phyloP scores from a whole-genome alignment of 2,888 invertebrate species.

The Nomada fabriciana region DNA sequence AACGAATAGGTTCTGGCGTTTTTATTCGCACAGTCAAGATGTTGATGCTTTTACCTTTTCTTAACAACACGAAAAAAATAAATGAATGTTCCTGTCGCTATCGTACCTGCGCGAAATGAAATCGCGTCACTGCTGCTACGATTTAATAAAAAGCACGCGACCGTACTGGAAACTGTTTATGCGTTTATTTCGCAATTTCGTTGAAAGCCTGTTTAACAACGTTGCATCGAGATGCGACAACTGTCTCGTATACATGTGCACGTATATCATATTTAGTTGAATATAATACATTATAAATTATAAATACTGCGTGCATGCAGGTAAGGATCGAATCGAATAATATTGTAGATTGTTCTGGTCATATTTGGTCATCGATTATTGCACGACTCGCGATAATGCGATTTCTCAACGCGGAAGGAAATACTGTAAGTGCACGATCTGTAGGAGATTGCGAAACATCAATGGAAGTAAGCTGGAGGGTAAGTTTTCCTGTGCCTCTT shows the following conservation, averaged over 20 bases:
- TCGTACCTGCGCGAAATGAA: neutral
- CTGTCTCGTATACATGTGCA: neutral
- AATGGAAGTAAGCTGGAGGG: neutral
- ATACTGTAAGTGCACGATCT: slow-evolving; percentile 24
- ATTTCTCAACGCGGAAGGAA: neutral
- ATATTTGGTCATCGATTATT: slow-evolving; percentile 27
- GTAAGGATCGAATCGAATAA: slow-evolving; percentile 24
- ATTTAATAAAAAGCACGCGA: slow-evolving; percentile 11
- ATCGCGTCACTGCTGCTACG: neutral
- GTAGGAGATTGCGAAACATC: neutral
- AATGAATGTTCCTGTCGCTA: neutral
- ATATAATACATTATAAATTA: neutral
- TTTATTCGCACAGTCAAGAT: neutral
- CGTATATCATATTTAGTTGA: slow-evolving; percentile 8
- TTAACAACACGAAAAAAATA: neutral
- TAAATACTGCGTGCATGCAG: neutral
- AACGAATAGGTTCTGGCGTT: no score
- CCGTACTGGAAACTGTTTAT: neutral
- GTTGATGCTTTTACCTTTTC: neutral
- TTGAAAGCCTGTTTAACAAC: slow-evolving; percentile 27
- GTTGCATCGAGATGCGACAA: slow-evolving; percentile 8
- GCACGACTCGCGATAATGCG: neutral
- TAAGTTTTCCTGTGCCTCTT: neutral
- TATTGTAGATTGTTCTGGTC: neutral
- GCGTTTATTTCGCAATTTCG: slow-evolving; percentile 20